A percentile compares a stretch with the other conserved stretches of the same genome.
These are phyloP conservation scores for Cephalopachus bancanus DNA, from an alignment of 2,797 vertebrate genomes.

Conservation along the genomic window DNA sequence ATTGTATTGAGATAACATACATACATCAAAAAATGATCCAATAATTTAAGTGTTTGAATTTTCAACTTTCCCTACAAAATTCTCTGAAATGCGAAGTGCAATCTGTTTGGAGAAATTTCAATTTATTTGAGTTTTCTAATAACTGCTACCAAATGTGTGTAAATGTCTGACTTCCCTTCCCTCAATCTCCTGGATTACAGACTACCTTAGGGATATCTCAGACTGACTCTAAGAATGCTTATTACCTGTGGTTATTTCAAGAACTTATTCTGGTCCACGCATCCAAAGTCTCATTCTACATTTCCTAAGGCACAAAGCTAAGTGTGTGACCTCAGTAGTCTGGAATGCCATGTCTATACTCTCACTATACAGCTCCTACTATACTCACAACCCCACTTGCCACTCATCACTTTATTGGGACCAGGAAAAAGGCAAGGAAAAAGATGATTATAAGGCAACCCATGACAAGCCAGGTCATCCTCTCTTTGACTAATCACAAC, in stretches of 20 bases:
- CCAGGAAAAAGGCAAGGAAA: neutral
- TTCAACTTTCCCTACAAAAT: conserved; percentile 51
- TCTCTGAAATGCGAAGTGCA: neutral
- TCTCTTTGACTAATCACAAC: neutral
- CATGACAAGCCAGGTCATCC: neutral
- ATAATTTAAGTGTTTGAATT: conserved; percentile 38
- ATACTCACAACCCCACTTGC: neutral
- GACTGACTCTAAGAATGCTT: neutral
- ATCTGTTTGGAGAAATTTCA: conserved; percentile 38
- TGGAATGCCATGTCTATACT: neutral
- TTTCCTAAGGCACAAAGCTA: neutral
- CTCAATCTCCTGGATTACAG: neutral
- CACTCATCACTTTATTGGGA: neutral
- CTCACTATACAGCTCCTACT: neutral
- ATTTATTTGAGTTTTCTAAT: neutral
- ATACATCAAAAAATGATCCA: conserved; percentile 21
- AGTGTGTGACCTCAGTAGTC: neutral
- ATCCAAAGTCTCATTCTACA: conserved; percentile 4
- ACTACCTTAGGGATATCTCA: neutral
- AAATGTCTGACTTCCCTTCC: neutral
- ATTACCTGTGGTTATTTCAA: conserved; percentile 12
- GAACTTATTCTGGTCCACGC: neutral
- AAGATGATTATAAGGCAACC: neutral
- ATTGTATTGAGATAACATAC: conserved; percentile 31
- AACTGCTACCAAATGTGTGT: neutral